A percentile compares a stretch with the other conserved stretches of the same genome.
Evolutionary conservation across 2,113 vertebrate genomes (phyloP).

Genomic region (Muntiacus muntjak): DNA sequence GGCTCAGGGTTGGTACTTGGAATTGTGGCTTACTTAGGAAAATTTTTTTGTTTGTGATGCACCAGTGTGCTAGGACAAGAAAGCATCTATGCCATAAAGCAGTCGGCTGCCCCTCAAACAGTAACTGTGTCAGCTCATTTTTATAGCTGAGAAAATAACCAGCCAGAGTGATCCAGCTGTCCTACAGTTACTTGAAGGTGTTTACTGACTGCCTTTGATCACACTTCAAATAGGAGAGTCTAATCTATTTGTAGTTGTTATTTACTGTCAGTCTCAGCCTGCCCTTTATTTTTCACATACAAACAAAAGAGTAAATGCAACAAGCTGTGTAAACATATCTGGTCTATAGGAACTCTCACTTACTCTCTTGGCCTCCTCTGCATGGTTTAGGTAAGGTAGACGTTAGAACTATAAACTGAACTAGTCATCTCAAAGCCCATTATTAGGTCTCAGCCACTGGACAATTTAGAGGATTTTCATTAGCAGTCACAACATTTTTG

Average conservation of each 20-base stretch:
- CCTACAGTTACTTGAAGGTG: background rate
- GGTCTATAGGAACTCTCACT: background rate
- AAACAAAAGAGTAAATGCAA: background rate
- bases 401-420: background rate
- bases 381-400: background rate
- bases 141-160: background rate
- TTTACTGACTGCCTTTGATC: background rate
- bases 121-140: background rate
- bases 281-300: background rate
- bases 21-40: background rate
- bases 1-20: background rate
- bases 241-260: background rate
- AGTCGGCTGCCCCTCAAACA: background rate
- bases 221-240: background rate
- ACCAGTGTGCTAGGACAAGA: background rate
- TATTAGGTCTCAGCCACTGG: background rate
- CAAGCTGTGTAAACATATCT: background rate
- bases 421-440: background rate
- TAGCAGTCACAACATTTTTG: slow-evolving; percentile 23
- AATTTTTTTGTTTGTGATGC: background rate
- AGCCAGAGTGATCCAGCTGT: background rate
- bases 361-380: background rate
- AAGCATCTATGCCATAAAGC: background rate
- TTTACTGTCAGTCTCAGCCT: background rate
- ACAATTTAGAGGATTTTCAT: slow-evolving; percentile 12